Evolutionary conservation across 1,140 invertebrate species (phyloP).

Genomic region (Amyelois transitella): DNA sequence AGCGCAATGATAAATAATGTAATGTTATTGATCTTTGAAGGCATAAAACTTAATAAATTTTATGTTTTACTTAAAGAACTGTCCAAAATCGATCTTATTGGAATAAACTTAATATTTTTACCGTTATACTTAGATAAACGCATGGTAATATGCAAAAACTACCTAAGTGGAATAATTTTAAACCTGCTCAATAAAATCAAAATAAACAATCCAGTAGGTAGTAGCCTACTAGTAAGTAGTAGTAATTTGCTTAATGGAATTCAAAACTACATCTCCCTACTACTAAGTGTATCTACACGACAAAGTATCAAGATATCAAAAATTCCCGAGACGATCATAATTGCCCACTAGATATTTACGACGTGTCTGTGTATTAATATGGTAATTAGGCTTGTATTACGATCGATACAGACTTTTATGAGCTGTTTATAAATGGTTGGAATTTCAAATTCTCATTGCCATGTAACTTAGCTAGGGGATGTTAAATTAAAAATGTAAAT

Average conservation of each 20-base stretch:
- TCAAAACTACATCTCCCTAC: neutral
- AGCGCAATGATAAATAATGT: too few relatives aligned
- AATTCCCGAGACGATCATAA: neutral
- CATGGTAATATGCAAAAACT: too few relatives aligned
- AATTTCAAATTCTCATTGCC: neutral
- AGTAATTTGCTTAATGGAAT: neutral
- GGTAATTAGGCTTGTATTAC: neutral
- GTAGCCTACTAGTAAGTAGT: too few relatives aligned
- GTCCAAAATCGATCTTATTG: too few relatives aligned
- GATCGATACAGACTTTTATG: neutral
- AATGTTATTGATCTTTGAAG: too few relatives aligned
- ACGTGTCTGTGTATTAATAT: neutral
- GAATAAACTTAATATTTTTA: too few relatives aligned
- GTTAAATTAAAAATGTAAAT: constrained; percentile 43
- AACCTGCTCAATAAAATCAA: neutral
- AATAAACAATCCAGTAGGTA: neutral
- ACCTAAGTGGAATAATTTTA: too few relatives aligned
- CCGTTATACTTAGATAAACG: too few relatives aligned
- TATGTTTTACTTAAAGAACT: too few relatives aligned
- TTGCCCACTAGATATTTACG: neutral
- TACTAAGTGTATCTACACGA: too few relatives aligned
- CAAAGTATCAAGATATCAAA: neutral
- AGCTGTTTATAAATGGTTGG: neutral
- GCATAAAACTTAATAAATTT: too few relatives aligned
- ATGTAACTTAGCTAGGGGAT: constrained; percentile 8